Evolutionary conservation across 2,888 invertebrate genomes (phyloP).

Genomic region (Drosophila leonis): DNA sequence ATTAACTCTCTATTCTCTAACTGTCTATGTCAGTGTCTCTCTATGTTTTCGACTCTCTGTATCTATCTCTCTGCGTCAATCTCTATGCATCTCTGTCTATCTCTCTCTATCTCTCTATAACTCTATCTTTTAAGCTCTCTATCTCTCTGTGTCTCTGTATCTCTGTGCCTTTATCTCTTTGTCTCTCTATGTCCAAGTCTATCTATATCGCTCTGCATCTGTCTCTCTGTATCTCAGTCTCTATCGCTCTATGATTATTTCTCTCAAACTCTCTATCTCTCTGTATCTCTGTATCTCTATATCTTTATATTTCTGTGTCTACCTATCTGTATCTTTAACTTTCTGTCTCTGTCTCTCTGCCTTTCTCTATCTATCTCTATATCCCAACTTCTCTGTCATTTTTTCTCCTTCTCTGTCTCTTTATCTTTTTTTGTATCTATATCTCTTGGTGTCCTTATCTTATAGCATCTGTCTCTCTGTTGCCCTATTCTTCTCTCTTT

Average conservation of each 20-base stretch:
- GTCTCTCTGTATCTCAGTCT: neutral
- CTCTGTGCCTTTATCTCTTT: too few species aligned
- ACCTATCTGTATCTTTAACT: too few species aligned
- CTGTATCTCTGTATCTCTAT: too few species aligned
- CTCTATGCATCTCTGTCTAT: neutral
- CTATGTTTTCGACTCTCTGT: too few species aligned
- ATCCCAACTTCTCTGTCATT: neutral
- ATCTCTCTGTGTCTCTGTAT: too few species aligned
- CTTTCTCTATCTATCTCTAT: neutral
- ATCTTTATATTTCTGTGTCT: neutral
- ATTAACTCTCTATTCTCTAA: neutral
- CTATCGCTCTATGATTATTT: neutral
- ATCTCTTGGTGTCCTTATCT: too few species aligned
- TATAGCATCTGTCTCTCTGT: too few species aligned
- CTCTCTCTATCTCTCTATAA: neutral
- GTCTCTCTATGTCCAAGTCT: too few species aligned
- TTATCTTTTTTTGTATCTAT: neutral
- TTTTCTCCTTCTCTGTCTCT: neutral
- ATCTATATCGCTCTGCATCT: neutral
- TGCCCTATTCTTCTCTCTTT: too few species aligned
- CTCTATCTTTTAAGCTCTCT: too few species aligned
- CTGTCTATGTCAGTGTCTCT: neutral
- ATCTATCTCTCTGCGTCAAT: neutral
- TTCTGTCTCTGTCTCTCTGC: neutral
- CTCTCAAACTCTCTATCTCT: neutral